Conservation (phyloP, 2,888 invertebrate genomes). For the Ganaspis brasiliensis region DNA sequence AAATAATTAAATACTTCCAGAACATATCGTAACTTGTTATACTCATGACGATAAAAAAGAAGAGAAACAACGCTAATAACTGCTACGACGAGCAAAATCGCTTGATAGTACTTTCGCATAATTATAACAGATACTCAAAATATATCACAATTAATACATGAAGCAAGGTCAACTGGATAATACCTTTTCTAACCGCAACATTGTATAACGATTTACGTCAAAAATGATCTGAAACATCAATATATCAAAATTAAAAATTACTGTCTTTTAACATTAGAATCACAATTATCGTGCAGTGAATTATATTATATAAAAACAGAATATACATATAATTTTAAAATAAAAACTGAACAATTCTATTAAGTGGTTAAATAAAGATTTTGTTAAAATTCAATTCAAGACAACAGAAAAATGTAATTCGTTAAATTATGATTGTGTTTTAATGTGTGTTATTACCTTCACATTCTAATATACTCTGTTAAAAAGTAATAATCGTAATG, state of each 20-base stretch:
- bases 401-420: too few species aligned
- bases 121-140: background rate
- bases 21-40: conserved; percentile 91
- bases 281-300: too few species aligned
- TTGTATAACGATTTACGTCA: background rate
- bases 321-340: too few species aligned
- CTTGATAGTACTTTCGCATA: conserved; percentile 93
- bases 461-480: too few species aligned
- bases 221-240: conserved; percentile 14
- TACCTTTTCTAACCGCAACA: background rate
- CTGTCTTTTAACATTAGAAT: too few species aligned
- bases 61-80: conserved; percentile 88
- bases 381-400: too few species aligned
- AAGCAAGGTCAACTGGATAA: conserved; percentile 5
- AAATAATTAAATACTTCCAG: conserved; percentile 93
- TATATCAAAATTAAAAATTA: background rate
- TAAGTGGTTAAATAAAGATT: too few species aligned
- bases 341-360: too few species aligned
- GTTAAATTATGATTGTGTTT: background rate
- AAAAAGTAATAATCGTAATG: too few species aligned
- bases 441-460: too few species aligned
- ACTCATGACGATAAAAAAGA: conserved; percentile 92
- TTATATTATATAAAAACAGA: too few species aligned
- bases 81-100: conserved; percentile 87
- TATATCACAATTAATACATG: background rate